Percentiles rank a stretch among this genome's conserved stretches.
These are phyloP conservation scores for Ischnura elegans DNA, from an alignment of 2,888 invertebrate species.

Conservation along the genomic window DNA sequence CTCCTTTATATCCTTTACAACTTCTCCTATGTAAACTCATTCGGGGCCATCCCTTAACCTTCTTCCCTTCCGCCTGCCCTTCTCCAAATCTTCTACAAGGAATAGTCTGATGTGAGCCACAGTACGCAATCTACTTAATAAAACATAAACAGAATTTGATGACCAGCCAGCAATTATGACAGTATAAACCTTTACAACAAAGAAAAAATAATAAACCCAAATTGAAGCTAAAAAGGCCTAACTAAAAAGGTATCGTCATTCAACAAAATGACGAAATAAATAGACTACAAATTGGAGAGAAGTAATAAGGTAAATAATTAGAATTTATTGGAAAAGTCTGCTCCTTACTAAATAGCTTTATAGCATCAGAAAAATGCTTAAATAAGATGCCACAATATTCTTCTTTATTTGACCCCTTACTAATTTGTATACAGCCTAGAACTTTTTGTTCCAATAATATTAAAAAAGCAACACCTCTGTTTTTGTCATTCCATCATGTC, in stretches of 20 bases:
- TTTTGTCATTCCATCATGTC: too few species aligned
- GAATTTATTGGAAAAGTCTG: constrained; percentile 80
- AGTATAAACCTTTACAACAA: constrained; percentile 83
- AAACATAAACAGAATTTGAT: constrained; percentile 87
- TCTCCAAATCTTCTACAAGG: constrained; percentile 90
- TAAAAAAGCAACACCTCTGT: too few species aligned
- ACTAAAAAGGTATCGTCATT: constrained; percentile 81
- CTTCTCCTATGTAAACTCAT: too few species aligned
- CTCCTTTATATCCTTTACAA: too few species aligned
- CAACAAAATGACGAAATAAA: constrained; percentile 82
- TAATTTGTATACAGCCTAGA: too few species aligned
- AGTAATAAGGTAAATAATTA: constrained; percentile 83
- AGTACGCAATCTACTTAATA: constrained; percentile 84
- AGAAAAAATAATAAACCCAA: constrained; percentile 84
- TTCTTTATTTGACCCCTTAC: constrained; percentile 87
- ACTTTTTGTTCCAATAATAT: too few species aligned
- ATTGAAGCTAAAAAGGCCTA: constrained; percentile 80
- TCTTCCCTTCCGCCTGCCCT: too few species aligned
- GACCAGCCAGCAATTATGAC: constrained; percentile 84
- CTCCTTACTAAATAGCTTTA: constrained; percentile 87
- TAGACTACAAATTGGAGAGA: constrained; percentile 82
- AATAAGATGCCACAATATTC: constrained; percentile 82
- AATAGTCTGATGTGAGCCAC: constrained; percentile 88
- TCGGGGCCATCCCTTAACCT: too few species aligned
- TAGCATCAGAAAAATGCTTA: constrained; percentile 87